phyloP scores from a whole-genome alignment of 2,113 vertebrate species.

The Collichthys lucidus region DNA sequence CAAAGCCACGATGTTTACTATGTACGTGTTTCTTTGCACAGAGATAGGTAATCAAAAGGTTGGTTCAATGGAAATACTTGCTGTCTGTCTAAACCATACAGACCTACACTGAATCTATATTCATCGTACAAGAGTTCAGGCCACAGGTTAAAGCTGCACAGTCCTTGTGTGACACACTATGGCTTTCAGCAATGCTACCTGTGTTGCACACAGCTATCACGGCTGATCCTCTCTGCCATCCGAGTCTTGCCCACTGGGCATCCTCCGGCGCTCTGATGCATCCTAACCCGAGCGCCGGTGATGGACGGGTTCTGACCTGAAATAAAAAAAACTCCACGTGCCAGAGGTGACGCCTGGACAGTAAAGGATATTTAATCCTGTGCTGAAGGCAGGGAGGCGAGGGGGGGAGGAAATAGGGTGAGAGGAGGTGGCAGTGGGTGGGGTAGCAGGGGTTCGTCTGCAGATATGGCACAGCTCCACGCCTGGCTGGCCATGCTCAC shows the following conservation, averaged over 20 bases:
- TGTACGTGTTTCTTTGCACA: constrained; percentile 15
- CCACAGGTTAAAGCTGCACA: constrained; percentile 50
- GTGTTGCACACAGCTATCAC: constrained; percentile 45
- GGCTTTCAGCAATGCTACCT: constrained; percentile 47
- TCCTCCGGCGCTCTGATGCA: constrained; percentile 41
- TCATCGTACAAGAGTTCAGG: neutral
- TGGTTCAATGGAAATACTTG: constrained; percentile 9
- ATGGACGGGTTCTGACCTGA: constrained; percentile 75
- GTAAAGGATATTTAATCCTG: constrained; percentile 62
- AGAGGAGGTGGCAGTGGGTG: constrained; percentile 41
- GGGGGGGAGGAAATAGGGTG: constrained; percentile 11
- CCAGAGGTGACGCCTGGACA: constrained; percentile 70
- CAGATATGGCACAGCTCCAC: constrained; percentile 80
- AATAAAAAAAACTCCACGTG: constrained; percentile 76
- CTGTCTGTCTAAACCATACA: constrained; percentile 20
- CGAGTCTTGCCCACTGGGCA: constrained; percentile 36
- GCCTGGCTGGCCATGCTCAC: constrained; percentile 79
- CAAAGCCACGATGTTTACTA: constrained; percentile 30
- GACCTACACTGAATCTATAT: neutral
- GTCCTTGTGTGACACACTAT: constrained; percentile 54
- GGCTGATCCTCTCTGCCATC: constrained; percentile 53
- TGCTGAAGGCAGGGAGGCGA: constrained; percentile 38
- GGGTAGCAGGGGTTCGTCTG: constrained; percentile 48
- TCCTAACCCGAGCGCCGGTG: constrained; percentile 34
- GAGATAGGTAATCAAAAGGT: constrained; percentile 33